A percentile compares a stretch with the other conserved stretches of the same genome.
phyloP scores from a whole-genome alignment of 2,888 invertebrate species.

The Drosophila cognata region DNA sequence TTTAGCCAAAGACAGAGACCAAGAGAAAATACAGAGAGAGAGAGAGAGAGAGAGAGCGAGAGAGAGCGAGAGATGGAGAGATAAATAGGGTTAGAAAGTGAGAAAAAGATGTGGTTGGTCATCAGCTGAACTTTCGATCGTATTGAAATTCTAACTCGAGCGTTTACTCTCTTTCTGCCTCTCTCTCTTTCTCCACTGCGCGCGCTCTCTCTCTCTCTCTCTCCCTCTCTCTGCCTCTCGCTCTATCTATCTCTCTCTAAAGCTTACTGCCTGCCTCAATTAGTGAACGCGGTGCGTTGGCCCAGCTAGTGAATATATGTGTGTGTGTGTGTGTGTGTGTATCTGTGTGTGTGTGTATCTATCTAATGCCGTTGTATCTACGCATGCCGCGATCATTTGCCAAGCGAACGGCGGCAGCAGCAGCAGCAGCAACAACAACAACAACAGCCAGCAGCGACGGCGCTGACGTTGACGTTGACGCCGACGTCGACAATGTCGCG shows the following conservation, averaged over 20 bases:
- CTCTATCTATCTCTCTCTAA: constrained; percentile 1
- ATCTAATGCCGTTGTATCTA: constrained; percentile 59
- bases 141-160: constrained; percentile 43
- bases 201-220: constrained; percentile 1
- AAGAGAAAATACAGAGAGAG: background rate
- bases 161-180: constrained; percentile 10
- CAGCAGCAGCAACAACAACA: constrained; percentile 5
- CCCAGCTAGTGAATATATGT: constrained; percentile 37
- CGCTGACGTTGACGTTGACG: constrained; percentile 13
- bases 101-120: constrained; percentile 4
- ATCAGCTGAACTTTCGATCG: constrained; percentile 59
- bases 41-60: background rate
- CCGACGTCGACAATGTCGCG: constrained; percentile 71
- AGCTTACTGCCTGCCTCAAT: constrained; percentile 37
- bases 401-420: constrained; percentile 11
- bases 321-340: constrained; percentile 1
- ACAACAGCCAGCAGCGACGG: constrained; percentile 3
- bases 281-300: constrained; percentile 62
- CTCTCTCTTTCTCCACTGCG: constrained; percentile 1
- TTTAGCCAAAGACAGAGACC: constrained; percentile 12
- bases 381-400: constrained; percentile 57
- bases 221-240: background rate
- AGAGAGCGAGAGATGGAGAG: background rate
- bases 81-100: background rate
- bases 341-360: constrained; percentile 41